Conservation (phyloP, 2,888 invertebrate species). For the Hydroisotoma schaefferi region DNA sequence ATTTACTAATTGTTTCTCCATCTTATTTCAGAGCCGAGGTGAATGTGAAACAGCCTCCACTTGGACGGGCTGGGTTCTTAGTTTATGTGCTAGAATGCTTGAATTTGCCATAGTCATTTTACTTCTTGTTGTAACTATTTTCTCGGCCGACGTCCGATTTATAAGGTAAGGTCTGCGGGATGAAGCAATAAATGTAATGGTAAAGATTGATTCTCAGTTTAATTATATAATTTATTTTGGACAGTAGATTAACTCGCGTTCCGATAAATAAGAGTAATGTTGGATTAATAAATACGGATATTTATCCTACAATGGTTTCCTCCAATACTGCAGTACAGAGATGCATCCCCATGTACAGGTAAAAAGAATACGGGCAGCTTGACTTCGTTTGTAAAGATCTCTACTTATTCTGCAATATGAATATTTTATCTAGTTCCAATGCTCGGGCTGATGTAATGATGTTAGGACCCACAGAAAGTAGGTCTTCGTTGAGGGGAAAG, state of each 20-base stretch:
- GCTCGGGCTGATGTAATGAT: slow-evolving; percentile 49
- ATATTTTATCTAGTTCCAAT: slow-evolving; percentile 43
- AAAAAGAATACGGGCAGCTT: slow-evolving; percentile 5
- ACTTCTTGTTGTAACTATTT: slow-evolving; percentile 49
- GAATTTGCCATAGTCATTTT: slow-evolving; percentile 50
- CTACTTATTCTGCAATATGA: not conserved
- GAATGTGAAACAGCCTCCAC: slow-evolving; percentile 48
- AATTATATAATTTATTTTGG: slow-evolving; percentile 20
- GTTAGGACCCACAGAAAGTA: slow-evolving; percentile 48
- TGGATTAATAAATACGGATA: slow-evolving; percentile 49
- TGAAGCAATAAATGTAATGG: not conserved
- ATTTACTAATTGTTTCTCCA: slow-evolving; percentile 16
- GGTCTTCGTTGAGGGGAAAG: slow-evolving; percentile 48
- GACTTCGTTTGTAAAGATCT: not conserved
- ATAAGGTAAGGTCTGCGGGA: slow-evolving; percentile 48
- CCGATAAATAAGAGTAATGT: slow-evolving; percentile 49
- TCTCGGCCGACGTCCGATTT: slow-evolving; percentile 49
- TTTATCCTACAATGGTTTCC: slow-evolving; percentile 49
- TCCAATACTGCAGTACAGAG: slow-evolving; percentile 49
- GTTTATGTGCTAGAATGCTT: slow-evolving; percentile 49
- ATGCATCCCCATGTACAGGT: slow-evolving; percentile 49
- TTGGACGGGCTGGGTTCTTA: slow-evolving; percentile 49
- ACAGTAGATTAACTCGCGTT: slow-evolving; percentile 49
- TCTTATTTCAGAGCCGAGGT: slow-evolving; percentile 43
- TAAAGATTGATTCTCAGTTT: not conserved